Percentiles rank a stretch among this genome's conserved stretches.
Conservation (phyloP, 92 coral and sea anemone genomes). For the Parazoanthus darwini region DNA sequence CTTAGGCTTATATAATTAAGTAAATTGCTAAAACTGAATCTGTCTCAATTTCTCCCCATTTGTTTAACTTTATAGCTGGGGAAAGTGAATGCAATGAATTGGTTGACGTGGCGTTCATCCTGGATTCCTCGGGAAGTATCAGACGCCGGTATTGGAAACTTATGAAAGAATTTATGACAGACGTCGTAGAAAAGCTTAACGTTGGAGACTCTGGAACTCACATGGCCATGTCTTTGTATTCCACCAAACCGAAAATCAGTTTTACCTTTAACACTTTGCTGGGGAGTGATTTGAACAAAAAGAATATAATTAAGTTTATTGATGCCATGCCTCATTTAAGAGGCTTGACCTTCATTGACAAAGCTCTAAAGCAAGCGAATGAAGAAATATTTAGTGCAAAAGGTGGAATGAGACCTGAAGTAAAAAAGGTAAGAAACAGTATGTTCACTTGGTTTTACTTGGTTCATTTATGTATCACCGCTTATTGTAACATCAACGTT, state of each 20-base stretch:
- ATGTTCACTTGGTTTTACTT: neutral
- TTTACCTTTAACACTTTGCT: constrained; percentile 28
- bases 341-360: constrained; percentile 38
- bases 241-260: constrained; percentile 2
- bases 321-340: constrained; percentile 36
- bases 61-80: neutral
- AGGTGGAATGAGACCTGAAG: constrained; percentile 55
- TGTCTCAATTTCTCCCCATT: neutral
- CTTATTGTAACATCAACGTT: too few species aligned
- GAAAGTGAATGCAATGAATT: neutral
- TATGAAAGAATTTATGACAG: constrained; percentile 38
- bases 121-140: constrained; percentile 43
- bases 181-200: constrained; percentile 20
- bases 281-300: constrained; percentile 23
- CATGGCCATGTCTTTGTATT: constrained; percentile 27
- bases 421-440: constrained; percentile 55
- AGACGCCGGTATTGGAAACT: constrained; percentile 33
- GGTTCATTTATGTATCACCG: neutral
- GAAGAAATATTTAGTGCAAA: constrained; percentile 28
- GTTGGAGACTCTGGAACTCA: constrained; percentile 23
- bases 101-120: constrained; percentile 25
- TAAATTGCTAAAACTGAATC: too few species aligned
- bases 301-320: neutral
- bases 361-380: constrained; percentile 29
- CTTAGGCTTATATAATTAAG: too few species aligned